Evolutionary conservation across 2,797 vertebrate species (phyloP), one percentile per base, ranked within the genome.

Genomic region (Manis javanica): DNA sequence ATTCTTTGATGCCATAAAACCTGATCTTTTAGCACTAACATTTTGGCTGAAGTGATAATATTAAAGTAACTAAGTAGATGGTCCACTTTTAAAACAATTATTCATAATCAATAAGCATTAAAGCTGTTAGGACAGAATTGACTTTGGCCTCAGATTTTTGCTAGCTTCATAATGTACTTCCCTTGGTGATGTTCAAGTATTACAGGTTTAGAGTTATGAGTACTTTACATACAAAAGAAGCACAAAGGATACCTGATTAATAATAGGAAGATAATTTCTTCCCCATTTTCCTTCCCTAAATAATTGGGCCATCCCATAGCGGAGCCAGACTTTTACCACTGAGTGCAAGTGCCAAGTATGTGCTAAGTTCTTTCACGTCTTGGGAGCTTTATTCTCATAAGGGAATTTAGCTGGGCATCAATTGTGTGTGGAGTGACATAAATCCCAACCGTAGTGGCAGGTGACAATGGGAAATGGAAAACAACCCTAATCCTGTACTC

Each of bases 121-220:
- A 98, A 98, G 98, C 98, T 96, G 86, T 88, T 86, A 91, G 93
- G 89, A 97, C 87, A 86, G 49, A 96, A 88, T 10, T 10, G 72
- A 39, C 61, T 59, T 39, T 29, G 39, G 82, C 95, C 91, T 79
- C 83, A 87, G 81, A 85, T 5, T 31, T 63, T 31, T 0, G 37
- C 93, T 95, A 95, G 64, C 49, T 96, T 53, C 51, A 23, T 90
- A 14, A 37, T 7, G 71, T 26, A 39, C 66, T 84, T 93, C 86
- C 1, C 71, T 87, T 82, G 31, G 53, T 79, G 91, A 89, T 90
- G 88, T 96, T 98, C 97, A 96, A 97, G 96, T 95, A 64, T 87
- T 94, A 63, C 94, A 97, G 94, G 96, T 87, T 95, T 90, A 87
- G 86, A 94, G 87, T 95, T 93, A 46, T 23, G 64, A 94, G 42